Base-by-base conservation (phyloP, 2,888 invertebrate species). In the Eucera pruinosa region DNA sequence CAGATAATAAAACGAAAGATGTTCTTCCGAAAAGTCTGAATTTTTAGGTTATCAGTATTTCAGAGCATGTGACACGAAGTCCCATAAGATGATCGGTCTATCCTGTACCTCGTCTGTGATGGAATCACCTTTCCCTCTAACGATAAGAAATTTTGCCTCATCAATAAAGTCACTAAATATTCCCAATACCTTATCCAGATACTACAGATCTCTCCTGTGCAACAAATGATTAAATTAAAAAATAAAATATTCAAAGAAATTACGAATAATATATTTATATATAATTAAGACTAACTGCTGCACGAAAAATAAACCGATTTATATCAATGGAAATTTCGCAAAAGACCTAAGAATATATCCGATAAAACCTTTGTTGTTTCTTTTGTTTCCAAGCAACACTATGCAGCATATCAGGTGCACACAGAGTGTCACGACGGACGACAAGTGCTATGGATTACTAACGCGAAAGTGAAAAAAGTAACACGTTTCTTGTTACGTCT, bases 321-420 rank as follows among this genome's bases (percentile, higher is more conserved):
- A n/a, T 18, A 9, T 6, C 0, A 27, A 50, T 1, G 1, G 27
- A 62, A 55, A 48, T 33, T 52, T 36, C 2, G 0, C 20, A 1
- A 15, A 60, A 20, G 7, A 9, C 30, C 0, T 23, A 4, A 4
- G 1, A 39, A 2, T 25, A 61, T 68, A 60, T 36, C 62, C 48
- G 55, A 76, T 79, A 69, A 66, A 43, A 5, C 15, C 25, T 79
- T 57, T 83, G 84, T 84, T 83, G 66, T 45, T n/a, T 0, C 5
- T 6, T 2, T 64, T 47, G 85, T 84, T 73, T 43, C 84, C 57
- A 82, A 66, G 84, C 84, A 82, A 84, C 81, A 39, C 30, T 43
- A 60, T 55, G n/a, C 57, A 45, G 66, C 72, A 72, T 66, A 71
- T 50, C 55, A 57, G 23, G 23, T 50, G 67, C 52, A 68, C 25